phyloP scores from a whole-genome alignment of 2,888 invertebrate species.

The Drosophila nr. medialis region DNA sequence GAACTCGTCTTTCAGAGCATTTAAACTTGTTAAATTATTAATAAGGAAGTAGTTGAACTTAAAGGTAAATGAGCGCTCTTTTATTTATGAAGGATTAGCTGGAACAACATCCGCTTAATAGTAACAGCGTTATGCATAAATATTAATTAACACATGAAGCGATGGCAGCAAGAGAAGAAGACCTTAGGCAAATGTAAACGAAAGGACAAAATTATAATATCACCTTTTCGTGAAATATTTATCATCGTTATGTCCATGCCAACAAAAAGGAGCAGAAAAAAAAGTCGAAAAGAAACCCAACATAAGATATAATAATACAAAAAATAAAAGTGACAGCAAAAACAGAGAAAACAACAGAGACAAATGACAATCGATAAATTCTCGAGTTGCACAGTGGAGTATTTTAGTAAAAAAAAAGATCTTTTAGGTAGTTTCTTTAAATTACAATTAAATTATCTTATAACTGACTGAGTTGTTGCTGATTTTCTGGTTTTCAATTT shows the following conservation, averaged over 20 bases:
- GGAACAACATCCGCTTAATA: slow-evolving; percentile 24
- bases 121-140: slow-evolving; percentile 39
- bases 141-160: slow-evolving; percentile 50
- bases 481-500: not conserved
- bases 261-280: slow-evolving; percentile 3
- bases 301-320: slow-evolving; percentile 29
- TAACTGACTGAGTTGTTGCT: not conserved
- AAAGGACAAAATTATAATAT: slow-evolving; percentile 35
- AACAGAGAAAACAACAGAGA: slow-evolving; percentile 34
- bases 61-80: not conserved
- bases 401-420: not conserved
- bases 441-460: not conserved
- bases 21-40: not conserved
- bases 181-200: slow-evolving; percentile 2
- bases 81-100: slow-evolving; percentile 8
- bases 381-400: slow-evolving; percentile 42
- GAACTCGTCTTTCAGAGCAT: not conserved
- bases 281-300: not conserved
- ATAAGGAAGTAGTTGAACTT: not conserved
- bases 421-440: not conserved
- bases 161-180: slow-evolving; percentile 18
- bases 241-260: slow-evolving; percentile 40
- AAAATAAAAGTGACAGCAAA: slow-evolving; percentile 22
- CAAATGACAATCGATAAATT: slow-evolving; percentile 69
- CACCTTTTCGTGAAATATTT: slow-evolving; percentile 50